Evolutionary conservation across 2,888 invertebrate genomes (phyloP).

Genomic region (Lasiommata megera): DNA sequence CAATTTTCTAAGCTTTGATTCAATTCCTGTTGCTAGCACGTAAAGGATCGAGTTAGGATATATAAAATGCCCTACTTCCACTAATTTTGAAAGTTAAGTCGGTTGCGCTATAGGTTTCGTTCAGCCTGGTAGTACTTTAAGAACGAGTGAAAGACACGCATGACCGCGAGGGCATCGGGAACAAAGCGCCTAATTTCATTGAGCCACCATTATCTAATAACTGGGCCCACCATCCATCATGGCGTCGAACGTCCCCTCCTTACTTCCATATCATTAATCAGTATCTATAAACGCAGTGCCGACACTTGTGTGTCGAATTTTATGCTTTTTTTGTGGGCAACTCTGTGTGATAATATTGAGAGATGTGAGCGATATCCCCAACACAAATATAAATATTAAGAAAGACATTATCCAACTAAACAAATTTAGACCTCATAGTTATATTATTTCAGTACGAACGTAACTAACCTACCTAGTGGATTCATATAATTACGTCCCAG

Average conservation of each 20-base stretch:
- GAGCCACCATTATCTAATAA: conserved; percentile 79
- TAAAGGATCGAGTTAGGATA: too few relatives aligned
- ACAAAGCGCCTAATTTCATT: conserved; percentile 77
- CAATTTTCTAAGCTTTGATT: too few relatives aligned
- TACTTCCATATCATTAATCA: conserved; percentile 76
- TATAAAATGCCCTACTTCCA: too few relatives aligned
- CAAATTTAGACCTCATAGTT: too few relatives aligned
- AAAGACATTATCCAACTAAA: too few relatives aligned
- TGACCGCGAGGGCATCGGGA: conserved; percentile 58
- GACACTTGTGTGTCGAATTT: conserved; percentile 55
- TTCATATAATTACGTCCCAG: too few relatives aligned
- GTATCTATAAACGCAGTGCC: conserved; percentile 73
- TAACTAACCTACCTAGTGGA: too few relatives aligned
- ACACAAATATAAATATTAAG: too few relatives aligned
- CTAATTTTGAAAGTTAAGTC: too few relatives aligned
- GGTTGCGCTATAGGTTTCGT: too few relatives aligned
- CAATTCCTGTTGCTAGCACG: too few relatives aligned
- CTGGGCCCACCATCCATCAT: conserved; percentile 69
- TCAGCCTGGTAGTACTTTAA: background rate
- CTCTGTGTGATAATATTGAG: conserved; percentile 15
- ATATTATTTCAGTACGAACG: too few relatives aligned
- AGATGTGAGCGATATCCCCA: conserved; percentile 8
- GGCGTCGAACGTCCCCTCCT: conserved; percentile 58
- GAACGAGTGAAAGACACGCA: conserved; percentile 32
- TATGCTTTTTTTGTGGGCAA: conserved; percentile 19